These are phyloP conservation scores for Musca vetustissima DNA, from an alignment of 1,140 invertebrate species.

Conservation along the genomic window DNA sequence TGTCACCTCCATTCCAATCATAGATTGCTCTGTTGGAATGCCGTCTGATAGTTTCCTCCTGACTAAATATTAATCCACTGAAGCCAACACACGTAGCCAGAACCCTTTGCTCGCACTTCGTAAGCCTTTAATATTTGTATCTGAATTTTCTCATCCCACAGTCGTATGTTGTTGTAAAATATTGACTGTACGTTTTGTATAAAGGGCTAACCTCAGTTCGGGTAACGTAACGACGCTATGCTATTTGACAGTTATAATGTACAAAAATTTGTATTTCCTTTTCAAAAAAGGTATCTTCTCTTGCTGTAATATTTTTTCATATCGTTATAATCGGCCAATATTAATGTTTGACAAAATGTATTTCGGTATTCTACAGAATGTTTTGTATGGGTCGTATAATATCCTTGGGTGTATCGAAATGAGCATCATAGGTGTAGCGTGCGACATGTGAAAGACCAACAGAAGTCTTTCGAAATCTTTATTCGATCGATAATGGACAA, in stretches of 20 bases:
- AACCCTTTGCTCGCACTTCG: too few relatives aligned
- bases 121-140: too few relatives aligned
- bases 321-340: background rate
- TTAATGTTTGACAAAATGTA: background rate
- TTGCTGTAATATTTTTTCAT: background rate
- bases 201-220: background rate
- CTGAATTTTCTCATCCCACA: too few relatives aligned
- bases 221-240: background rate
- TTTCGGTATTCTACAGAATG: background rate
- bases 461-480: background rate
- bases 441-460: background rate
- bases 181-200: background rate
- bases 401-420: background rate
- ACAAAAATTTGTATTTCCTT: background rate
- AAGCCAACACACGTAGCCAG: too few relatives aligned
- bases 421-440: background rate
- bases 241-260: background rate
- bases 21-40: too few relatives aligned
- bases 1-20: too few relatives aligned
- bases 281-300: background rate
- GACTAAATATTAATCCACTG: too few relatives aligned
- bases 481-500: background rate
- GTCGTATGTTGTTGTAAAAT: background rate
- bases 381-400: background rate
- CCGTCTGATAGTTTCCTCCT: too few relatives aligned